Conservation (phyloP, 2,113 vertebrate species). For the Ciconia boyciana region DNA sequence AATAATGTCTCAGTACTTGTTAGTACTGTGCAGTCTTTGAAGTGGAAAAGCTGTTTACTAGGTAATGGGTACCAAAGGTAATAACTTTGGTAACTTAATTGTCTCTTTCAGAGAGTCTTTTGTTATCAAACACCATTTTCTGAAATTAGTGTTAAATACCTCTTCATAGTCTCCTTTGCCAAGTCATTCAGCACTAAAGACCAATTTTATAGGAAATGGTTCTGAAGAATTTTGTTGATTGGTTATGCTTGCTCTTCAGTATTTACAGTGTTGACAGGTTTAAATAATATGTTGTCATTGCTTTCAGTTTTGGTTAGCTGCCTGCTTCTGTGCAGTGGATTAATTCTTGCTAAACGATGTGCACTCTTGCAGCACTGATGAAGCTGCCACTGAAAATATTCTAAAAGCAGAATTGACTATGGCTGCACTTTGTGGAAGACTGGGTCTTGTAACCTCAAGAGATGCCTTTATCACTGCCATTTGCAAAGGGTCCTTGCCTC, state of each 20-base stretch:
- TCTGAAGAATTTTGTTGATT: constrained; percentile 14
- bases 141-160: background rate
- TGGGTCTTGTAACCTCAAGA: constrained; percentile 92
- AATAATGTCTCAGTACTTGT: background rate
- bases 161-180: background rate
- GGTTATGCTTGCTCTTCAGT: background rate
- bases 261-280: background rate
- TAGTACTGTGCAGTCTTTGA: background rate
- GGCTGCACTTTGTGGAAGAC: constrained; percentile 92
- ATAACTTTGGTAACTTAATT: background rate
- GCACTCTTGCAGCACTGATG: constrained; percentile 86
- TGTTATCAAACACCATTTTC: background rate
- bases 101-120: background rate
- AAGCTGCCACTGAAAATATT: constrained; percentile 97
- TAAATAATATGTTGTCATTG: background rate
- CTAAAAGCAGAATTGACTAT: constrained; percentile 95
- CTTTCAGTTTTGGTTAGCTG: background rate
- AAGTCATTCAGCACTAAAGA: background rate
- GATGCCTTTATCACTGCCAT: constrained; percentile 98
- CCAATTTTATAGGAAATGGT: background rate
- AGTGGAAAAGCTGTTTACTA: background rate
- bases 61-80: no score
- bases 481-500: constrained; percentile 97
- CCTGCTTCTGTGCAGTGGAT: background rate
- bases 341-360: constrained; percentile 9